Conservation (phyloP, 1,140 invertebrate genomes). For the Cyclargus thomasi region DNA sequence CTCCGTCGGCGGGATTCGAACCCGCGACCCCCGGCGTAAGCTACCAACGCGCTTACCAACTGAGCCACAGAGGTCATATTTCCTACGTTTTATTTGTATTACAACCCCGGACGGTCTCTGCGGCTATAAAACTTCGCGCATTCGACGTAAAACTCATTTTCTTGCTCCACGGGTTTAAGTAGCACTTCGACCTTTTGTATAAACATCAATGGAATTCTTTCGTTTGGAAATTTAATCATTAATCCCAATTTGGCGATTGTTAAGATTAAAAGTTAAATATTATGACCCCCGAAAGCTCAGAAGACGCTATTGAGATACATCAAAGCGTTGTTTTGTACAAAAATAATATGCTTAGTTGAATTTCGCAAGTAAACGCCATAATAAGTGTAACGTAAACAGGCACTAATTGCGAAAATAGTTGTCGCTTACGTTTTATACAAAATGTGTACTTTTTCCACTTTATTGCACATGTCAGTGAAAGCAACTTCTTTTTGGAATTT, state of each 20-base stretch:
- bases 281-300: neutral
- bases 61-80: too few species aligned
- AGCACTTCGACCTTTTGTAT: conserved; percentile 15
- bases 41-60: too few species aligned
- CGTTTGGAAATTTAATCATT: conserved; percentile 50
- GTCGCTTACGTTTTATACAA: neutral
- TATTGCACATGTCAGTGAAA: neutral
- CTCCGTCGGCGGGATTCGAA: too few species aligned
- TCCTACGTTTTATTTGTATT: conserved; percentile 36
- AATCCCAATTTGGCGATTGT: conserved; percentile 25
- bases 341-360: neutral
- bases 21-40: too few species aligned
- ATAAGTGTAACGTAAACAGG: too few species aligned
- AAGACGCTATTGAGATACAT: neutral
- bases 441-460: neutral
- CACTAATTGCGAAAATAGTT: neutral
- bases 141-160: conserved; percentile 22
- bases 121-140: conserved; percentile 26
- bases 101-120: conserved; percentile 19
- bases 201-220: conserved; percentile 44
- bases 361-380: too few species aligned
- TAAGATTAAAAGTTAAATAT: conserved; percentile 7
- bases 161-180: conserved; percentile 23
- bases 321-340: neutral
- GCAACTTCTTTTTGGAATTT: neutral